Percentiles rank a stretch among this genome's conserved stretches.
phyloP scores from a whole-genome alignment of 1,140 invertebrate genomes.

The Scaptomyza graminum region DNA sequence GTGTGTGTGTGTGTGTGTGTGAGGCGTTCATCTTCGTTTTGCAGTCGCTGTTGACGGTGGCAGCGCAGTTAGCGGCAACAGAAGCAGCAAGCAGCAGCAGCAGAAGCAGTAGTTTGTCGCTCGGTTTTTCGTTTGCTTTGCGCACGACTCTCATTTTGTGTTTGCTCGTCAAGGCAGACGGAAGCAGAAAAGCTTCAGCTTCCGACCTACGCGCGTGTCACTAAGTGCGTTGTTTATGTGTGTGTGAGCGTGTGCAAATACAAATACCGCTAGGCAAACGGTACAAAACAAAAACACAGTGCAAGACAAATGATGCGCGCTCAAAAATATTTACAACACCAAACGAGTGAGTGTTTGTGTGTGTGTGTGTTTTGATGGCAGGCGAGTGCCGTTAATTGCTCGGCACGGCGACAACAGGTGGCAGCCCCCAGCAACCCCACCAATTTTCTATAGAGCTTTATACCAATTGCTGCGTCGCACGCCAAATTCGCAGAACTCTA shows the following conservation, averaged over 20 bases:
- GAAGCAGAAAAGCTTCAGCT: constrained; percentile 57
- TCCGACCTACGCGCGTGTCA: constrained; percentile 48
- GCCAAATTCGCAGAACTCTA: constrained; percentile 72
- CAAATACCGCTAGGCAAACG: constrained; percentile 51
- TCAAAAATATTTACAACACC: constrained; percentile 38
- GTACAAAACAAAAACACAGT: constrained; percentile 29
- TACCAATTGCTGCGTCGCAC: constrained; percentile 62
- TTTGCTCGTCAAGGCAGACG: constrained; percentile 77
- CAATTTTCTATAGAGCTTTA: constrained; percentile 9
- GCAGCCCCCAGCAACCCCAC: constrained; percentile 23
- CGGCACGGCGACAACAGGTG: constrained; percentile 63
- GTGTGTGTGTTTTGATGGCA: constrained; percentile 34
- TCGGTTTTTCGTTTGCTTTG: constrained; percentile 78
- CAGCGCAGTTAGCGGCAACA: constrained; percentile 33
- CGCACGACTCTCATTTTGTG: constrained; percentile 80
- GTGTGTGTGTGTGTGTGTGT: not conserved
- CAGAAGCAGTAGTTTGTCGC: constrained; percentile 41
- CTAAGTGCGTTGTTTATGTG: constrained; percentile 13
- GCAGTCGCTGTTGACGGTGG: constrained; percentile 21
- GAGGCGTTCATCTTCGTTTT: constrained; percentile 62
- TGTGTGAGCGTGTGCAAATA: constrained; percentile 29
- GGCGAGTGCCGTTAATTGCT: constrained; percentile 65
- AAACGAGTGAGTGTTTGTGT: constrained; percentile 35
- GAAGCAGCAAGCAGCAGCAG: constrained; percentile 44
- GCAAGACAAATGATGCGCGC: constrained; percentile 49